A percentile compares a stretch with the other conserved stretches of the same genome.
These are phyloP conservation scores for Drosophila pegasa DNA, from an alignment of 2,888 invertebrate species.

Conservation along the genomic window DNA sequence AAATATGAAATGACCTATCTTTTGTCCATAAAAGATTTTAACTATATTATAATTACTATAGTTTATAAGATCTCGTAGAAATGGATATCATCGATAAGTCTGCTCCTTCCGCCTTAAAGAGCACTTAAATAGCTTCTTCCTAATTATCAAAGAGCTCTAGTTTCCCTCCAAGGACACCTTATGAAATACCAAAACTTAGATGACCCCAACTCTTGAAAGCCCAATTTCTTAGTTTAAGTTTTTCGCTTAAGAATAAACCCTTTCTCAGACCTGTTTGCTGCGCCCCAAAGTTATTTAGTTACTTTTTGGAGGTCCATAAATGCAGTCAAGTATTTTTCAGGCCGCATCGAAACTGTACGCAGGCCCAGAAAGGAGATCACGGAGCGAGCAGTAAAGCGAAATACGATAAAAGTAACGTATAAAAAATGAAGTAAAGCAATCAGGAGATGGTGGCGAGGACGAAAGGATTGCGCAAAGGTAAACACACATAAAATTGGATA, in stretches of 20 bases:
- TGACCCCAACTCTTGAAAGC: background rate
- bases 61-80: too few species aligned
- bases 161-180: background rate
- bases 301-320: background rate
- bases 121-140: too few species aligned
- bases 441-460: constrained; percentile 65
- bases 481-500: constrained; percentile 53
- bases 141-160: too few species aligned
- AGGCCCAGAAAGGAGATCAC: constrained; percentile 21
- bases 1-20: too few species aligned
- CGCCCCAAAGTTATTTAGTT: constrained; percentile 7
- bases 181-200: background rate
- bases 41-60: too few species aligned
- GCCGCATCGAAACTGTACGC: constrained; percentile 61
- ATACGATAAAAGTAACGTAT: constrained; percentile 46
- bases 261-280: constrained; percentile 24
- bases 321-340: constrained; percentile 1
- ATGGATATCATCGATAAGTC: too few species aligned
- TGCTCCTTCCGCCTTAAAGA: too few species aligned
- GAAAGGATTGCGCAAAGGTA: constrained; percentile 73
- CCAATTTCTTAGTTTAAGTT: background rate
- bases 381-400: constrained; percentile 9
- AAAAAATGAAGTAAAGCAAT: constrained; percentile 29
- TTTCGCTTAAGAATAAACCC: background rate
- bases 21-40: too few species aligned